phyloP scores from a whole-genome alignment of 2,113 vertebrate species.

The Pterocles burchelli region DNA sequence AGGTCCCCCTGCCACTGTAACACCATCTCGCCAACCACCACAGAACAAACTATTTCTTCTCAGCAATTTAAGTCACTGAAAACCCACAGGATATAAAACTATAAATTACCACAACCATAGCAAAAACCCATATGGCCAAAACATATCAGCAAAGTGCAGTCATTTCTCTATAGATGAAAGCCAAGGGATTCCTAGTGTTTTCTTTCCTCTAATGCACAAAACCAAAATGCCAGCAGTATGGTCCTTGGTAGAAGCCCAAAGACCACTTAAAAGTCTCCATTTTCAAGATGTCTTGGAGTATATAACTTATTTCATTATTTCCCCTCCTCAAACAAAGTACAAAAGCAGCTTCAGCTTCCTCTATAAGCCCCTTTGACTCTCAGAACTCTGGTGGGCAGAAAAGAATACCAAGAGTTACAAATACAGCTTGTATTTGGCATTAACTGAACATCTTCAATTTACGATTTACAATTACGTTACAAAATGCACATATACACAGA shows the following conservation, averaged over 20 bases:
- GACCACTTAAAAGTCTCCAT: conserved; percentile 12
- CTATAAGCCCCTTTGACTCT: background rate
- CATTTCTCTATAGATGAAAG: background rate
- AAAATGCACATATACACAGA: background rate
- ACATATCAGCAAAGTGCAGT: background rate
- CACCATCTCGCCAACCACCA: background rate
- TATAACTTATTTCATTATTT: background rate
- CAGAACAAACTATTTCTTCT: background rate
- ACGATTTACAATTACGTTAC: background rate
- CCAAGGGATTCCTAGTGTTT: background rate
- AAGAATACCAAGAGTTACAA: background rate
- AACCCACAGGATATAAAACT: background rate
- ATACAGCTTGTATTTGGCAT: background rate
- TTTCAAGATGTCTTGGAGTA: background rate
- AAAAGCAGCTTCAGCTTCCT: conserved; percentile 5
- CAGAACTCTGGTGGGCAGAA: background rate
- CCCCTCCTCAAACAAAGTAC: background rate
- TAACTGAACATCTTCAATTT: background rate
- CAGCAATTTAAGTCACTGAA: conserved; percentile 25
- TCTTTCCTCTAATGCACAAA: conserved; percentile 6
- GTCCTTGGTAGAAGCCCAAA: background rate
- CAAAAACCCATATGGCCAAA: background rate
- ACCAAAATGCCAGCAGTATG: background rate
- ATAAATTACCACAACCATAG: background rate
- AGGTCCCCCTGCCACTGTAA: background rate